Percentiles rank a stretch among this genome's conserved stretches.
phyloP scores from a whole-genome alignment of 2,888 invertebrate species.

The Leucozona laternaria region DNA sequence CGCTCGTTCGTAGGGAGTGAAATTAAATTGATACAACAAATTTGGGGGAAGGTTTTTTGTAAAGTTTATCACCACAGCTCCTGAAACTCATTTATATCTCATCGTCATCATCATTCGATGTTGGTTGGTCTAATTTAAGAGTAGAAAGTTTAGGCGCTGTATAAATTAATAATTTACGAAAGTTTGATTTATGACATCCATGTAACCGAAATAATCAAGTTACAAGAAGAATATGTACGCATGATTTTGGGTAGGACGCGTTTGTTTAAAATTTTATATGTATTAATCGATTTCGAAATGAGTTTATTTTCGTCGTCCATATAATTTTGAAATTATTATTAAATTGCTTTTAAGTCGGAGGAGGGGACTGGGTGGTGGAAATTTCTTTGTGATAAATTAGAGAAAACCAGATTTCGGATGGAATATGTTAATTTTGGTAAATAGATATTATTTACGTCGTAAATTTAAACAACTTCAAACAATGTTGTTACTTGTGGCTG shows the following conservation, averaged over 20 bases:
- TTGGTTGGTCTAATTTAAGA: slow-evolving; percentile 6
- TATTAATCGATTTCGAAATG: not conserved
- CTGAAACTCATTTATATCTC: not conserved
- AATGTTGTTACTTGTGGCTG: too few species aligned
- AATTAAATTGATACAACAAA: slow-evolving; percentile 1
- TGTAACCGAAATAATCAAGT: not conserved
- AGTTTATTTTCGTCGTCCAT: too few species aligned
- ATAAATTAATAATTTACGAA: slow-evolving; percentile 3
- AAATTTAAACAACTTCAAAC: too few species aligned
- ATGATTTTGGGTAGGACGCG: not conserved
- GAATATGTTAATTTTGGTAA: too few species aligned
- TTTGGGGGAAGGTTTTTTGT: not conserved
- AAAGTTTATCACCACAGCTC: not conserved
- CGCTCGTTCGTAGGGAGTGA: not conserved
- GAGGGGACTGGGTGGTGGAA: too few species aligned
- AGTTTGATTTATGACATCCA: slow-evolving; percentile 17
- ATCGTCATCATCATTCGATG: not conserved
- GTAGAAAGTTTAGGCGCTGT: not conserved
- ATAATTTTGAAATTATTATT: too few species aligned
- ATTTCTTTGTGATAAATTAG: too few species aligned
- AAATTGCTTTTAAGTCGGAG: too few species aligned
- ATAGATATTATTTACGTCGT: too few species aligned
- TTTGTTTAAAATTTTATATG: not conserved
- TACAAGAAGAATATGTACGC: not conserved
- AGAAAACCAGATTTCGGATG: too few species aligned